phyloP scores from a whole-genome alignment of 2,113 vertebrate species.

The Anseranas semipalmata region DNA sequence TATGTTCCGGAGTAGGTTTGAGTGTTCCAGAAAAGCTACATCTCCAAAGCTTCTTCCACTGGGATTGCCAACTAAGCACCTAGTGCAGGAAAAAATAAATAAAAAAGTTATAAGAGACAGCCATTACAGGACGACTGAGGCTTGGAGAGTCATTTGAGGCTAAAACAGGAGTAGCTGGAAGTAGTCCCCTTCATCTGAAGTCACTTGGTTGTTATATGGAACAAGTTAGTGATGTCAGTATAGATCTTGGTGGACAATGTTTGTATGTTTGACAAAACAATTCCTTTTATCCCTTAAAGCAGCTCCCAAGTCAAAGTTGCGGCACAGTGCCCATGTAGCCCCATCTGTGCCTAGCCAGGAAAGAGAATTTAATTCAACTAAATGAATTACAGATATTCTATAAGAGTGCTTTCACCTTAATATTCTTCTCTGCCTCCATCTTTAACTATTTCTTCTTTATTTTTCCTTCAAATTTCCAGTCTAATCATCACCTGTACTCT shows the following conservation, averaged over 20 bases:
- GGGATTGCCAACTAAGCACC: conserved; percentile 88
- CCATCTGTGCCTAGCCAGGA: not conserved
- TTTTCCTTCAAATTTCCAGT: not conserved
- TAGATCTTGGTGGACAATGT: not conserved
- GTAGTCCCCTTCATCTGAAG: not conserved
- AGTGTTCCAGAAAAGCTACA: conserved; percentile 89
- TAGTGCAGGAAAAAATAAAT: conserved; percentile 11
- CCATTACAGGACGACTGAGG: fast-evolving
- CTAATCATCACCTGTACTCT: not conserved
- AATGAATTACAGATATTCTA: not conserved
- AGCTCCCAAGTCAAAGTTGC: not conserved
- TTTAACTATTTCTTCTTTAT: not conserved
- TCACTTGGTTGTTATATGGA: not conserved
- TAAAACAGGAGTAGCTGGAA: not conserved
- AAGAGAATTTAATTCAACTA: not conserved
- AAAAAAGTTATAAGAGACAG: not conserved
- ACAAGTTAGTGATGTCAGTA: not conserved
- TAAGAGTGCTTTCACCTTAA: not conserved
- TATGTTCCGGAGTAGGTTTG: conserved; percentile 85
- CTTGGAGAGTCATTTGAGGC: not conserved
- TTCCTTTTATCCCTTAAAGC: not conserved
- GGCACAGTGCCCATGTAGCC: not conserved
- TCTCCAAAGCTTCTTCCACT: conserved; percentile 88
- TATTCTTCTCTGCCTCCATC: not conserved
- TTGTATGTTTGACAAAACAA: not conserved